Percentiles rank a stretch among this genome's conserved stretches.
Conservation (phyloP, 2,888 invertebrate species). For the Adelognathus sp. region DNA sequence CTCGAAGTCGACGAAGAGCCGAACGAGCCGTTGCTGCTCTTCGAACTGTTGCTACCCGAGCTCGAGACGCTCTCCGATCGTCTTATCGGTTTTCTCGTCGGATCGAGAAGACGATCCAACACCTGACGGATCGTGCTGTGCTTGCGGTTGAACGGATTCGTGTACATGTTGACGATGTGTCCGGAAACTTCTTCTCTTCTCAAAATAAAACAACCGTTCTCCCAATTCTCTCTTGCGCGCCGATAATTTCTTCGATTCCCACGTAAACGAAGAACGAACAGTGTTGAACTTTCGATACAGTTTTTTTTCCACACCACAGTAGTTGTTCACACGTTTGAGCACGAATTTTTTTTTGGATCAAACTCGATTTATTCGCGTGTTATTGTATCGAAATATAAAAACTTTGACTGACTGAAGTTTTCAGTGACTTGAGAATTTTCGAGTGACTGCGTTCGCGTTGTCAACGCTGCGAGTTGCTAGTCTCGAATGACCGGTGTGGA, state of each 20-base stretch:
- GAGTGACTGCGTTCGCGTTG: constrained; percentile 5
- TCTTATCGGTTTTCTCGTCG: constrained; percentile 76
- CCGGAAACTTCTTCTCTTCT: not conserved
- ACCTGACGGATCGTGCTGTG: constrained; percentile 87
- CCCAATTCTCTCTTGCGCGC: not conserved
- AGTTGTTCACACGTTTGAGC: constrained; percentile 12
- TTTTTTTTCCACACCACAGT: constrained; percentile 31
- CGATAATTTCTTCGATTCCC: not conserved
- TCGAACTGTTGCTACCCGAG: constrained; percentile 72
- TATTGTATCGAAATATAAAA: not conserved
- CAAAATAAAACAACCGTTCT: not conserved
- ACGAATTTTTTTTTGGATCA: not conserved
- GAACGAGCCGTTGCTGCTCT: constrained; percentile 70
- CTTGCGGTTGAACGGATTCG: constrained; percentile 87
- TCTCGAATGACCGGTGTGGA: constrained; percentile 52
- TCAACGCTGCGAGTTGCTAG: constrained; percentile 25
- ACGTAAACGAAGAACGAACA: not conserved
- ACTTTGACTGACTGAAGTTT: not conserved
- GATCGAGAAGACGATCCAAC: constrained; percentile 85
- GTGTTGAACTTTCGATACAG: not conserved
- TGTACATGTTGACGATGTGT: constrained; percentile 83
- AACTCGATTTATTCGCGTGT: not conserved
- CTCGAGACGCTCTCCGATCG: constrained; percentile 77
- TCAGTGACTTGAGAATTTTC: not conserved
- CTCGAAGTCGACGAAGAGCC: constrained; percentile 60